Conservation (phyloP, 2,113 vertebrate genomes). For the Scalopus aquaticus region DNA sequence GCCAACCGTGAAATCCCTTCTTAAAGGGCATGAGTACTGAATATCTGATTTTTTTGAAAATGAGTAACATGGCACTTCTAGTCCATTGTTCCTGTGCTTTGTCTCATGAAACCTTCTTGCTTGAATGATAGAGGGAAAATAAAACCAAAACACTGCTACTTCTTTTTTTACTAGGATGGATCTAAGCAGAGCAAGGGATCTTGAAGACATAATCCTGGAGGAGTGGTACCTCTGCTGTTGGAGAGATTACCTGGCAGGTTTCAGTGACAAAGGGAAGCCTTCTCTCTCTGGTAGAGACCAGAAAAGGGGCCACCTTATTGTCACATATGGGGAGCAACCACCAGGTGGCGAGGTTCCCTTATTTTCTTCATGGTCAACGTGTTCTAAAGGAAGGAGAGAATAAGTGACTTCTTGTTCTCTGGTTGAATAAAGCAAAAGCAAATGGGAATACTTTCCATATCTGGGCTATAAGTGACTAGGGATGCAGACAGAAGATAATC, state of each 20-base stretch:
- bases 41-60: neutral
- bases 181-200: neutral
- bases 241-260: neutral
- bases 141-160: neutral
- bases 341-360: constrained; percentile 62
- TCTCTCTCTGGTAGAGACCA: neutral
- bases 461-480: neutral
- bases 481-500: neutral
- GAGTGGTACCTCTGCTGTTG: neutral
- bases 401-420: neutral
- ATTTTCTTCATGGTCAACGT: constrained; percentile 12
- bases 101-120: neutral
- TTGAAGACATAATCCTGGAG: neutral
- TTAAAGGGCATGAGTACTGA: neutral
- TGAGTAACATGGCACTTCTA: neutral
- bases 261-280: neutral
- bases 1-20: neutral
- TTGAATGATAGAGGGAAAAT: neutral
- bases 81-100: neutral
- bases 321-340: constrained; percentile 27
- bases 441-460: neutral
- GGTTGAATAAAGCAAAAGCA: neutral
- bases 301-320: neutral
- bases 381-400: neutral
- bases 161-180: neutral